phyloP scores from a whole-genome alignment of 2,797 vertebrate species.

The Psittacula derbiana region DNA sequence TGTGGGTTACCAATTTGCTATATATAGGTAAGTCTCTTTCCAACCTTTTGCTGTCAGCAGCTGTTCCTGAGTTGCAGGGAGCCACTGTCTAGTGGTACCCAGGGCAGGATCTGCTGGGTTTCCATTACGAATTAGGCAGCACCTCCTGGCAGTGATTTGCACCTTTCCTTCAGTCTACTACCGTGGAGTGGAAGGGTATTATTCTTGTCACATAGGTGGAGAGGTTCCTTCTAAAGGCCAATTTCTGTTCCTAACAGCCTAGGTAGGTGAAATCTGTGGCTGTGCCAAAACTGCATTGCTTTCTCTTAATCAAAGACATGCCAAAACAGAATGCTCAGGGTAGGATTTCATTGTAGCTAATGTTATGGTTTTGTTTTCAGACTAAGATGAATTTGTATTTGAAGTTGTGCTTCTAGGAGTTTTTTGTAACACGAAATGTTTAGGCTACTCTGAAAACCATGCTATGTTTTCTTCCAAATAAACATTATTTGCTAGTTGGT shows the following conservation, averaged over 20 bases:
- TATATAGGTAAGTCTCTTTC: neutral
- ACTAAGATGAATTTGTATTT: neutral
- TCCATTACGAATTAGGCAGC: neutral
- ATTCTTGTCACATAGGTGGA: neutral
- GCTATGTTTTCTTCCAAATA: neutral
- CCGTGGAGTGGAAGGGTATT: neutral
- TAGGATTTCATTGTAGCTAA: neutral
- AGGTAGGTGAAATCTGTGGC: neutral
- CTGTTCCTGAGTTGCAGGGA: neutral
- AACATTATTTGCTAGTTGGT: neutral
- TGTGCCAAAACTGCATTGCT: neutral
- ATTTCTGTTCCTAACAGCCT: neutral
- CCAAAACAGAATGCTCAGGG: neutral
- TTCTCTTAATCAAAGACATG: neutral
- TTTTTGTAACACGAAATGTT: neutral
- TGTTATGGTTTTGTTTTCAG: neutral
- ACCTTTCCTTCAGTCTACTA: neutral
- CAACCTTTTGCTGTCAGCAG: neutral
- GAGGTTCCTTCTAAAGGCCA: neutral
- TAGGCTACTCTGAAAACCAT: neutral
- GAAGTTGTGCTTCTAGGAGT: neutral
- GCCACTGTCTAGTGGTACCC: neutral
- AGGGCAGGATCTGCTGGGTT: neutral
- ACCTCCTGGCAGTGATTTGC: neutral
- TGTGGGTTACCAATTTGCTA: neutral